Evolutionary conservation across 2,888 invertebrate species (phyloP).

Genomic region (Trissolcus japonicus): DNA sequence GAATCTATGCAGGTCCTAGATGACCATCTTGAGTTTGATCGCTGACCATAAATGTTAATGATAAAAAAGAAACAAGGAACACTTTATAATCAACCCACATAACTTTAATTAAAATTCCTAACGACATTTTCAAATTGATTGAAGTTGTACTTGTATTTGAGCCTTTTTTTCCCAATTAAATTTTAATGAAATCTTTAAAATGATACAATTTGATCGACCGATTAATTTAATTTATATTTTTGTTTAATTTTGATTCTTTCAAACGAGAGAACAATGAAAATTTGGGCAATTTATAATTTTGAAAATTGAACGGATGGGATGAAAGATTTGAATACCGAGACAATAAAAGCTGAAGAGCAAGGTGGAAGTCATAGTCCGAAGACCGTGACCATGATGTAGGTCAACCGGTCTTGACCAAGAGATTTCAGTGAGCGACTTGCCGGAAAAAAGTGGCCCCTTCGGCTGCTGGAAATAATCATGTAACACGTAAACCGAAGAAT

Average conservation of each 20-base stretch:
- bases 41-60: not conserved
- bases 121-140: not conserved
- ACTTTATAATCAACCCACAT: constrained; percentile 1
- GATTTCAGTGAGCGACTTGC: constrained; percentile 57
- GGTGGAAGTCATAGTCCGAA: constrained; percentile 58
- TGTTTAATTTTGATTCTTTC: no score
- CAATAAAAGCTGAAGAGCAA: constrained; percentile 34
- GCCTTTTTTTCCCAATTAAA: no score
- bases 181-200: no score
- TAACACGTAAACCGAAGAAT: constrained; percentile 24
- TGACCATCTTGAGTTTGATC: constrained; percentile 44
- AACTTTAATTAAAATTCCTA: no score
- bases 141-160: not conserved
- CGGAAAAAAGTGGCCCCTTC: constrained; percentile 59
- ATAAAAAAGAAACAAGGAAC: constrained; percentile 2
- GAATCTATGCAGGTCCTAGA: constrained; percentile 53
- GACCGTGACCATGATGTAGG: constrained; percentile 74
- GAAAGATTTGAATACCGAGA: constrained; percentile 9
- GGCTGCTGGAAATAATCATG: constrained; percentile 62
- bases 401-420: constrained; percentile 70
- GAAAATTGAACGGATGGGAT: not conserved
- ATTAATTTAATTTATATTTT: no score
- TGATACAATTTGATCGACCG: no score
- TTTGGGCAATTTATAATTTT: no score
- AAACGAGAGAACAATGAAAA: no score